Evolutionary conservation across 2,888 invertebrate genomes (phyloP).

Genomic region (Schizotus pectinicornis): DNA sequence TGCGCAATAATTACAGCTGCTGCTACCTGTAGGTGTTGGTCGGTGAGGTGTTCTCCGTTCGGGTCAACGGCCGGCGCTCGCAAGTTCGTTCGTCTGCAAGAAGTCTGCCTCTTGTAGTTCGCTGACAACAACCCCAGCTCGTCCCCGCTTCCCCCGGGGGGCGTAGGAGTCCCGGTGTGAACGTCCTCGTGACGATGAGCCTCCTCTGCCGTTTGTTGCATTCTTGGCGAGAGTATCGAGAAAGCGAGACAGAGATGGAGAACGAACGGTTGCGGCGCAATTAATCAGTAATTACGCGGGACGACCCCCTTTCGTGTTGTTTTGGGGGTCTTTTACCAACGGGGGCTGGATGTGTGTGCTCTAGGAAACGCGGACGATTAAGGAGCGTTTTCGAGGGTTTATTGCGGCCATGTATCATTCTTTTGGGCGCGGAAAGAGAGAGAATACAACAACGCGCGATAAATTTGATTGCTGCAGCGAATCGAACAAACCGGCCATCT

Average conservation of each 20-base stretch:
- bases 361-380: no score
- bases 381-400: no score
- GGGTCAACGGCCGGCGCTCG: conserved; percentile 24
- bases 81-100: conserved; percentile 32
- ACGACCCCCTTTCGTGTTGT: neutral
- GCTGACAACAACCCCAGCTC: conserved; percentile 12
- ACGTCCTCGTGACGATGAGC: conserved; percentile 26
- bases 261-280: neutral
- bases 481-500: no score
- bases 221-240: no score
- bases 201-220: no score
- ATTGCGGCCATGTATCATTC: no score
- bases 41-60: conserved; percentile 13
- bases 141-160: conserved; percentile 8
- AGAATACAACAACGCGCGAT: no score
- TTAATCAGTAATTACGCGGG: neutral
- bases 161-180: conserved; percentile 35
- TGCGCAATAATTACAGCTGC: no score
- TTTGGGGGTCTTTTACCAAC: neutral
- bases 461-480: no score
- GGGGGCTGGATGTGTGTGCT: no score
- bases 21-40: conserved; percentile 25
- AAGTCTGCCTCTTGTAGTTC: conserved; percentile 25
- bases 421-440: neutral
- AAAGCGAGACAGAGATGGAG: no score